A percentile compares a stretch with the other conserved stretches of the same genome.
Evolutionary conservation across 2,113 vertebrate genomes (phyloP).

Genomic region (Dissostichus mawsoni): DNA sequence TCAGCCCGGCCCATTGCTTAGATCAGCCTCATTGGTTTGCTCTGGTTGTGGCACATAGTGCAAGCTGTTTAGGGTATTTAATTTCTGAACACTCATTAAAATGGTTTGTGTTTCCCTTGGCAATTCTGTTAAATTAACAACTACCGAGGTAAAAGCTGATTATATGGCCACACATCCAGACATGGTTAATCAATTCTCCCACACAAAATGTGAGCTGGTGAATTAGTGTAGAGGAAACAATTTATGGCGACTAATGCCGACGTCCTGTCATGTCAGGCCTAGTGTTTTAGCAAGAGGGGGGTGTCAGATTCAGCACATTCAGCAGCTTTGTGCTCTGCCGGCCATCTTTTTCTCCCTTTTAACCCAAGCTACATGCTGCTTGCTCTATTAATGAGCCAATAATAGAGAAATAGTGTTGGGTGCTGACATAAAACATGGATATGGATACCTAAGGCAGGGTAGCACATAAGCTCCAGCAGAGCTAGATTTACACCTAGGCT

Average conservation of each 20-base stretch:
- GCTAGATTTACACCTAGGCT: constrained; percentile 82
- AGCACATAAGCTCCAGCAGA: constrained; percentile 78
- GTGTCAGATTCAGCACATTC: constrained; percentile 87
- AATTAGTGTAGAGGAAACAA: constrained; percentile 85
- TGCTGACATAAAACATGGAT: constrained; percentile 85
- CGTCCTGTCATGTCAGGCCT: constrained; percentile 87
- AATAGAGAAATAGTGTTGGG: constrained; percentile 90
- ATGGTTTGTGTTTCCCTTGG: constrained; percentile 88
- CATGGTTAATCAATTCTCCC: constrained; percentile 86
- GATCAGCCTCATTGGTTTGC: constrained; percentile 85
- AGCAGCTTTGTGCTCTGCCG: constrained; percentile 85
- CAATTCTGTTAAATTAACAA: constrained; percentile 87
- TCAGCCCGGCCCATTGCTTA: constrained; percentile 79
- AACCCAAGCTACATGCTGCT: constrained; percentile 82
- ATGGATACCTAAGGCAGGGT: constrained; percentile 81
- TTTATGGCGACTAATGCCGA: constrained; percentile 84
- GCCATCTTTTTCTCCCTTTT: constrained; percentile 85
- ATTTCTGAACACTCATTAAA: constrained; percentile 87
- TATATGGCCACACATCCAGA: constrained; percentile 85
- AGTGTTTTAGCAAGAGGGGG: constrained; percentile 86
- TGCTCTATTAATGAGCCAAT: constrained; percentile 91
- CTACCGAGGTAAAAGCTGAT: constrained; percentile 85
- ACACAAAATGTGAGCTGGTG: constrained; percentile 83
- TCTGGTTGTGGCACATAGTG: constrained; percentile 79
- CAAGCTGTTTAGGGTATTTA: constrained; percentile 87